Base-by-base conservation (phyloP, 2,888 invertebrate genomes). In the Synanthedon formicaeformis region DNA sequence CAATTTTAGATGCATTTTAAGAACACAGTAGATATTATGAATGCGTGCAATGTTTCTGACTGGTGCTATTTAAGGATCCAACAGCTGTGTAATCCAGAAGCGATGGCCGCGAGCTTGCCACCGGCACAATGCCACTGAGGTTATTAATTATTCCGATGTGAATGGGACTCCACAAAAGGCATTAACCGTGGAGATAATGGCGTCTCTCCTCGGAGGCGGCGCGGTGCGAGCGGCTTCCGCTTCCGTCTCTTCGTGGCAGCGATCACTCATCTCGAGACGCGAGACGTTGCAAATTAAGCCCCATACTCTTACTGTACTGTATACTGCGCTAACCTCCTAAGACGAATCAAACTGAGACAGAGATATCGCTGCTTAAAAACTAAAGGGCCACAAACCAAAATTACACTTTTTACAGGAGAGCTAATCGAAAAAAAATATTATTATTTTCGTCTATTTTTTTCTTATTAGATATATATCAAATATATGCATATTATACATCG, bases 111-210 rank as follows among this genome's bases (percentile, higher is more conserved):
- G 57, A 18, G 60, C 61, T 63, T 71, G 71, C 65, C 66, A 68
- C 59, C 57, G 64, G 64, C 71, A 73, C 71, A 69, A 70, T 71
- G 69, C 67, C 63, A 61, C 58, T 60, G 57, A 59, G 56, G 64
- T 74, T 78, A 81, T 81, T 81, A 79, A 81, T 80, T 79, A 79
- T 76, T 75, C 73, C 66, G 56, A 66, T 71, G 70, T 76, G 78
- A 79, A 79, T 77, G 63, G 72, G 69, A 65, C 59, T 55, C 56
- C 63, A 75, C 77, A 80, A 79, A 75, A 76, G 78, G 72, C 76
- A 73, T 67, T 71, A 66, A 60, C 71, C 66, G 69, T 71, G 75
- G 66, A 78, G 76, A 81, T 81, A 81, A 81, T 78, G 71, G 71
- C 63, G 61, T 51, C 52, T 54, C 56, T 52, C 27, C 61, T 70